phyloP scores from a whole-genome alignment of 2,888 invertebrate species.

The Pandemis corylana region DNA sequence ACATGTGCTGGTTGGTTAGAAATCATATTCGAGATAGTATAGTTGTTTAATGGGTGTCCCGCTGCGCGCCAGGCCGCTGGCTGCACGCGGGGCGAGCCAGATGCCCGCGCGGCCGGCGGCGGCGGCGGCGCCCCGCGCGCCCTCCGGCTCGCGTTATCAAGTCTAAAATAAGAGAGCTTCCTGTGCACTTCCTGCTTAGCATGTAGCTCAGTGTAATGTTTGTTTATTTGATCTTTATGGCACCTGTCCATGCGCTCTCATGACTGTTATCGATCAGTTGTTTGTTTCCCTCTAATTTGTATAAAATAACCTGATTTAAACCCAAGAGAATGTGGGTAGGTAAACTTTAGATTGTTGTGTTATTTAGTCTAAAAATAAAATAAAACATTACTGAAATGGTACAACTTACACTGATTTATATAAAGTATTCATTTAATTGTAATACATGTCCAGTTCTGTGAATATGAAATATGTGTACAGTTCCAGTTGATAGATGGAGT shows the following conservation, averaged over 20 bases:
- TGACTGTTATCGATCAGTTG: neutral
- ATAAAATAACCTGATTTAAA: too few relatives aligned
- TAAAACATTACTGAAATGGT: too few relatives aligned
- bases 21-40: neutral
- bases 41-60: neutral
- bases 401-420: too few relatives aligned
- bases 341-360: too few relatives aligned
- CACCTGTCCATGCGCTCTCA: neutral
- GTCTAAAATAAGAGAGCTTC: constrained; percentile 37
- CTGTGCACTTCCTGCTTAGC: constrained; percentile 30
- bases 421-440: neutral
- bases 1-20: neutral
- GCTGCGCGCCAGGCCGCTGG: neutral
- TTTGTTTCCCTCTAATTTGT: neutral
- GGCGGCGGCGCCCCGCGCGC: constrained; percentile 8
- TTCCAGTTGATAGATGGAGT: constrained; percentile 10
- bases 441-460: neutral
- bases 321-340: too few relatives aligned
- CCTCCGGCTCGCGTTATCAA: constrained; percentile 29
- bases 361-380: too few relatives aligned
- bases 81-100: neutral
- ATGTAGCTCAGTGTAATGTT: constrained; percentile 27
- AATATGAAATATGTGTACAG: neutral
- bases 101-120: neutral
- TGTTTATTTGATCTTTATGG: constrained; percentile 6